These are phyloP conservation scores for Oncorhynchus clarkii DNA, from an alignment of 2,113 vertebrate genomes.

Conservation along the genomic window DNA sequence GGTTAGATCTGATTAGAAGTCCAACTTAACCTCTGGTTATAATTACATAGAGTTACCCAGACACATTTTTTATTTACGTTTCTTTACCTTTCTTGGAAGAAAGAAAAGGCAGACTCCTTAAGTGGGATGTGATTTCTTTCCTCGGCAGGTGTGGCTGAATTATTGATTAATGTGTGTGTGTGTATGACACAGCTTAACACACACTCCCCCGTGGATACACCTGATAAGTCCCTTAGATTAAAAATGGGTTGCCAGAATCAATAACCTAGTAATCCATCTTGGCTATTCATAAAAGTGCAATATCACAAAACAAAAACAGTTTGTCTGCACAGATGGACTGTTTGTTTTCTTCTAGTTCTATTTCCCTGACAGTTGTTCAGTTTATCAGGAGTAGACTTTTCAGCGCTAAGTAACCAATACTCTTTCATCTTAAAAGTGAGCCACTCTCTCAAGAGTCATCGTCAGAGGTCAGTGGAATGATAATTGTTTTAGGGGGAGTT, in stretches of 20 bases:
- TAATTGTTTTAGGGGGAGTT: conserved; percentile 35
- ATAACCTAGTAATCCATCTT: conserved; percentile 8
- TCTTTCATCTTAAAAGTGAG: conserved; percentile 3
- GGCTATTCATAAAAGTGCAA: not conserved
- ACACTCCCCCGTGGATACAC: not conserved
- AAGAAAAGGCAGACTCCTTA: too few species aligned
- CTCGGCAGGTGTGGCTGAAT: too few species aligned
- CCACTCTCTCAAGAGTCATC: not conserved
- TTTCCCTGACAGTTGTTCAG: not conserved
- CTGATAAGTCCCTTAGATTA: conserved; percentile 6
- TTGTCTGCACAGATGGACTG: not conserved
- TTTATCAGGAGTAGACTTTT: not conserved
- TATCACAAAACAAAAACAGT: not conserved
- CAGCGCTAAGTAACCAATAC: not conserved
- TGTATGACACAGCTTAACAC: not conserved
- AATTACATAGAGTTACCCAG: too few species aligned
- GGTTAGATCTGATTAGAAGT: too few species aligned
- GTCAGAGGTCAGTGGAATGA: conserved; percentile 29
- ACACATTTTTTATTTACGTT: too few species aligned
- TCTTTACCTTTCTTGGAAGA: too few species aligned
- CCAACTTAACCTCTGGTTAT: too few species aligned
- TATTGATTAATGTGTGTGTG: too few species aligned
- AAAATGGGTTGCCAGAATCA: conserved; percentile 3
- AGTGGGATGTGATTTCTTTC: too few species aligned
- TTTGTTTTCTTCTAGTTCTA: conserved; percentile 1